Evolutionary conservation across 2,888 invertebrate species (phyloP), one percentile per base, ranked within the genome.

Genomic region (Zhuqinia jingwanae): DNA sequence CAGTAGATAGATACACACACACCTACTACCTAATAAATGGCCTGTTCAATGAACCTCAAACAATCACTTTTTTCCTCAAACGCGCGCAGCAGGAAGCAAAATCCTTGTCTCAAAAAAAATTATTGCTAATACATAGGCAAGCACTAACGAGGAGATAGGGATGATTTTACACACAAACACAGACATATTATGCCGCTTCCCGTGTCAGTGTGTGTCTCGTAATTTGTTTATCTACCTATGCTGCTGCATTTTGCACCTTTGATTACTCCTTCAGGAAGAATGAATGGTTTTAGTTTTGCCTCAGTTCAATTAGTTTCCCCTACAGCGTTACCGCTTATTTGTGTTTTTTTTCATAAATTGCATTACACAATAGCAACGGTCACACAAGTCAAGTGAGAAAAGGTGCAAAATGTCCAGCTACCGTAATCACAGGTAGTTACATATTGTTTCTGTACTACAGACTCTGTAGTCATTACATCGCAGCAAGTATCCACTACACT

Each of bases 41-140:
- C 42, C 80, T 80, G 80, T 80, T 80, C 80, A 80, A 80, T 80
- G 80, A 80, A 70, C 68, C 68, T 79, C 56, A 80, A 56, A 77
- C 68, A 80, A 80, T 63, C 25, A 63, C 13, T 36, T 76, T 65
- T 68, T 68, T 45, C 11, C 10, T 13, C 45, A 53, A 17, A 53
- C 20, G 17, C 15, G 45, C 36, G 45, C 68, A 68, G 68, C 45
- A 68, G 68, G 68, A 68, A 68, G 42, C 68, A 68, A 60, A 36
- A 65, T 10, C 65, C 65, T 60, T 30, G 27, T 11, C 22, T 42
- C 42, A 36, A 65, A 65, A 36, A 65, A 65, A 11, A 30, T 30
- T 8, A 56, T n/a, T 36, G 3, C 45, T 68, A 45, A 68, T 42
- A 68, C 15, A 60, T 45, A 17, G 3, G 13, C 58, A 58, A 20